Conservation (phyloP, 1,140 invertebrate genomes). For the Brachionus rotundiformis region DNA sequence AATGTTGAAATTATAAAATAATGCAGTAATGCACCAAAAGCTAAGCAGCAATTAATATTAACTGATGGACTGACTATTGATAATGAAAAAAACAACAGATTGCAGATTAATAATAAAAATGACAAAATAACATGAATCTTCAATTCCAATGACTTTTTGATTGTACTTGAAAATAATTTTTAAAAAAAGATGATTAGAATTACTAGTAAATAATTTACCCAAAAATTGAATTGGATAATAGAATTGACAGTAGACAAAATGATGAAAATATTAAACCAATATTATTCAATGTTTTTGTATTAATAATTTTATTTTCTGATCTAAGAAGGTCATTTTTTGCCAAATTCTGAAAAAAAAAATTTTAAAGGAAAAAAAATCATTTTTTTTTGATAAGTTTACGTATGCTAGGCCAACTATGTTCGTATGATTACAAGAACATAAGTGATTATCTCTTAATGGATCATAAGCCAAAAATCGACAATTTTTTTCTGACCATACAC, state of each 20-base stretch:
- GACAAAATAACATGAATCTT: not conserved
- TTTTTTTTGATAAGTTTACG: not conserved
- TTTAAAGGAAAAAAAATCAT: not conserved
- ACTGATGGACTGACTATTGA: not conserved
- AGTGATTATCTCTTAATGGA: not conserved
- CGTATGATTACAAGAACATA: conserved; percentile 8
- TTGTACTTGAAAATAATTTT: not conserved
- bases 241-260: not conserved
- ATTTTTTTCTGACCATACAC: not conserved
- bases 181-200: not conserved
- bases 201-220: not conserved
- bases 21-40: not conserved
- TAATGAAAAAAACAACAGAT: not conserved
- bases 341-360: not conserved
- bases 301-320: not conserved
- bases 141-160: not conserved
- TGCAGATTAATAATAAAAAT: not conserved
- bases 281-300: not conserved
- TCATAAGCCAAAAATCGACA: not conserved
- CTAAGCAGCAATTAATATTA: conserved; percentile 10
- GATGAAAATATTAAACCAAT: conserved; percentile 22
- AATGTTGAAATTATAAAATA: conserved; percentile 26
- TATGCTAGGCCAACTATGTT: not conserved
- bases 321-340: not conserved
- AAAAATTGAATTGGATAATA: not conserved